phyloP scores from a whole-genome alignment of 2,113 vertebrate genomes.

The Cricetomys ansorgei region DNA sequence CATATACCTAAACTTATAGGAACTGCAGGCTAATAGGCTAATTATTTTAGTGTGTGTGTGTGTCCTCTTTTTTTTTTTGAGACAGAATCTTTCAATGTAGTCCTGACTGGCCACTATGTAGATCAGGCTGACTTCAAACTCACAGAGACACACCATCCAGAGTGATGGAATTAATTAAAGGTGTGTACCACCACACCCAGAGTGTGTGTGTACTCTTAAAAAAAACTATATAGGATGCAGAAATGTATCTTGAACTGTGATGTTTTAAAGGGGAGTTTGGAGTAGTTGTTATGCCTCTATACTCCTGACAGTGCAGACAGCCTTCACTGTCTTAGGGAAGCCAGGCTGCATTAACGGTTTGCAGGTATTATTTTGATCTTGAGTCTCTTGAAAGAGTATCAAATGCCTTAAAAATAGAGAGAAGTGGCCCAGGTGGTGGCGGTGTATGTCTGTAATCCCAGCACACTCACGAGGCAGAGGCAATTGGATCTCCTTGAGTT shows the following conservation, averaged over 20 bases:
- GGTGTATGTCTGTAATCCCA: too few relatives aligned
- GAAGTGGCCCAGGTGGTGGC: too few relatives aligned
- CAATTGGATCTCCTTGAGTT: too few relatives aligned
- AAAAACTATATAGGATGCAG: not conserved
- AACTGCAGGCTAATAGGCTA: not conserved
- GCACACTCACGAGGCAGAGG: too few relatives aligned
- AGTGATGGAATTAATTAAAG: not conserved
- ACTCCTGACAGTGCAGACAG: not conserved
- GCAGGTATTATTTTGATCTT: not conserved
- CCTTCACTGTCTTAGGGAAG: not conserved
- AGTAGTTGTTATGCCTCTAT: not conserved
- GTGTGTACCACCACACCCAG: not conserved
- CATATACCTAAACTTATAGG: constrained; percentile 1
- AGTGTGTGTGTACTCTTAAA: not conserved
- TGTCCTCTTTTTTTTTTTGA: not conserved
- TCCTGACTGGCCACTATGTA: not conserved
- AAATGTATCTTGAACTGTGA: not conserved
- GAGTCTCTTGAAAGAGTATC: not conserved
- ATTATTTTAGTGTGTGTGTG: constrained; percentile 1
- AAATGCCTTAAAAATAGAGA: not conserved
- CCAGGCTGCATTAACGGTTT: not conserved
- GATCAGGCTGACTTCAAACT: not conserved
- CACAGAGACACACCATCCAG: not conserved
- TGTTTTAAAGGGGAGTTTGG: not conserved
- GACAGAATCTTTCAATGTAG: not conserved